These are phyloP conservation scores for Ammodytes marinus DNA, from an alignment of 2,113 vertebrate species.

Conservation along the genomic window DNA sequence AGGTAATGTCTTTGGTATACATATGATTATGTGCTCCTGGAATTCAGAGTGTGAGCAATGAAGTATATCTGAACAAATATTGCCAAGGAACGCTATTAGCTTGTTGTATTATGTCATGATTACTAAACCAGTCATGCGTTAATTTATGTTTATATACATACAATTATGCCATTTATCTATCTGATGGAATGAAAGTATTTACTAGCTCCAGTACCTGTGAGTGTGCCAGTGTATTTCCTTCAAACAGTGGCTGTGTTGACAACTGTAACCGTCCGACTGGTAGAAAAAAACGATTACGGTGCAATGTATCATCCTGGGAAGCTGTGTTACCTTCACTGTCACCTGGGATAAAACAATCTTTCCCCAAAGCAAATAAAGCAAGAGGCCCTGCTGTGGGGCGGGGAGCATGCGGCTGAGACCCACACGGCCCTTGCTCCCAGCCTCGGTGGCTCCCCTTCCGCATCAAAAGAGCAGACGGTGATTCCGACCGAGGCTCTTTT, in stretches of 20 bases:
- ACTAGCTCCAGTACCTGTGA: too few relatives aligned
- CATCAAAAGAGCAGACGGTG: slow-evolving; percentile 84
- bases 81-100: background rate
- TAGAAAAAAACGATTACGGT: slow-evolving; percentile 10
- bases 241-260: background rate
- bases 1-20: background rate
- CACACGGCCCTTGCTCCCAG: slow-evolving; percentile 53
- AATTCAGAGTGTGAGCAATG: background rate
- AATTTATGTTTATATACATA: background rate
- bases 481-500: slow-evolving; percentile 78
- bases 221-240: too few relatives aligned
- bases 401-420: slow-evolving; percentile 34
- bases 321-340: slow-evolving; percentile 66
- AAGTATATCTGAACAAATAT: slow-evolving; percentile 1
- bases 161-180: background rate
- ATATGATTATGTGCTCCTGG: background rate
- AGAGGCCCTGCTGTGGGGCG: slow-evolving; percentile 64
- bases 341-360: slow-evolving; percentile 69
- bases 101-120: background rate
- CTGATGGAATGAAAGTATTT: background rate
- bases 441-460: slow-evolving; percentile 73
- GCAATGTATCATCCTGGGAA: slow-evolving; percentile 51
- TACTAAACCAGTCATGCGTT: background rate
- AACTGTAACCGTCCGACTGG: background rate
- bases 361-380: slow-evolving; percentile 69